Evolutionary conservation across 2,797 vertebrate species (phyloP), one percentile per base, ranked within the genome.

Genomic region (Macropus fuliginosus): DNA sequence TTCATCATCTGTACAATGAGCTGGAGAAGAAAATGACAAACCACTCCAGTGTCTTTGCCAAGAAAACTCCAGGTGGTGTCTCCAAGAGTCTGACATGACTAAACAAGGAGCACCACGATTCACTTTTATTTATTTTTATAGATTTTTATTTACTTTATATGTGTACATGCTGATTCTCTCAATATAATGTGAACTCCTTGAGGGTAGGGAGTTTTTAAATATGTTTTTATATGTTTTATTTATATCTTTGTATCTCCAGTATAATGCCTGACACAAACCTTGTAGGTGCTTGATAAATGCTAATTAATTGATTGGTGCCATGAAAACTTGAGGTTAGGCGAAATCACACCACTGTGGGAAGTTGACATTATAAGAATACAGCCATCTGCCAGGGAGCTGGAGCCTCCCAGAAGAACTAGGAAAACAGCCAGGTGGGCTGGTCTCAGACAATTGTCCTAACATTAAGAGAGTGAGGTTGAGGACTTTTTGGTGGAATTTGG

Each of bases 31-130:
- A 46, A 81, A 81, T 46, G 74, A 21, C 40, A 81, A 81, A 81
- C 9, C 21, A 46, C 9, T 27, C 40, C 74, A 81, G 9, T 46
- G 46, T 24, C 40, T 46, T 81, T 81, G 40, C 40, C 74, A 81
- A 81, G 74, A 81, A 46, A 28, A 57, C 50, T 56, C 92, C 55
- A 91, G 16, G 94, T 81, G 40, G 54, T 91, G 94, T 92, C 56
- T 91, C 16, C 54, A 59, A 90, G 93, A 95, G 52, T n/a, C 34
- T 16, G 14, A 34, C 57, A 57, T 5, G 11, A 40, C 0, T 54
- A 34, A 56, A 50, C 91, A n/a, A n/a, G 54, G 95, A 54, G 0
- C n/a, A 34, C 29, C 12, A 91, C 34, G 16, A 55, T 24, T 55
- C 28, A 54, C 14, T 31, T 87, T 24, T n/a, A 66, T 62, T 90